These are phyloP conservation scores for Arenicola marina DNA, from an alignment of 2,888 invertebrate species.

Conservation along the genomic window DNA sequence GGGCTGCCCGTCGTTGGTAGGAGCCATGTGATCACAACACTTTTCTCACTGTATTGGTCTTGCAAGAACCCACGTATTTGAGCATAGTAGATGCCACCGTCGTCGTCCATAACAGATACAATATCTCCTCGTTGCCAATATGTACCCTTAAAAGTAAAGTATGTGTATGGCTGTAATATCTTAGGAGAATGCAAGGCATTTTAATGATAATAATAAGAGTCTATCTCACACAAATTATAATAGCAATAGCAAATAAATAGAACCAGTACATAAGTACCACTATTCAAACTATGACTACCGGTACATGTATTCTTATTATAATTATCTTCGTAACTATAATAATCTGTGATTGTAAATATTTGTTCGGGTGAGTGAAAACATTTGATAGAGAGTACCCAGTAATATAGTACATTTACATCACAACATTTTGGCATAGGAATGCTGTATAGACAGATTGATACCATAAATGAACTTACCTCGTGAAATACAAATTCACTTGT, in stretches of 20 bases:
- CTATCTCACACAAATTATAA: no score
- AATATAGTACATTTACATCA: neutral
- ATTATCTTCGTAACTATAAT: neutral
- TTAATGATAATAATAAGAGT: neutral
- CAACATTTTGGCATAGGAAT: no score
- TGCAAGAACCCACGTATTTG: slow-evolving; percentile 87
- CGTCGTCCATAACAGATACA: slow-evolving; percentile 78
- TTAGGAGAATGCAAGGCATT: neutral
- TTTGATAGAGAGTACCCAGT: no score
- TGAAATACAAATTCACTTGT: slow-evolving; percentile 80
- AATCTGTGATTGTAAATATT: neutral
- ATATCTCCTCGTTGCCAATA: slow-evolving; percentile 91
- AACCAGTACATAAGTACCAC: no score
- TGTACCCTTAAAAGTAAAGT: slow-evolving; percentile 51
- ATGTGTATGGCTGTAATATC: no score
- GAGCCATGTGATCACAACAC: slow-evolving; percentile 89
- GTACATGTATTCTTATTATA: neutral
- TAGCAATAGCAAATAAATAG: no score
- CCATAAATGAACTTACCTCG: slow-evolving; percentile 66
- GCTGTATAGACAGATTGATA: no score
- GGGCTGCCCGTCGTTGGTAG: slow-evolving; percentile 82
- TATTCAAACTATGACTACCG: no score
- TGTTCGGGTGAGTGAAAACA: no score
- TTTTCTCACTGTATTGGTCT: slow-evolving; percentile 91
- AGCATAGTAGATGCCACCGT: slow-evolving; percentile 79